These are phyloP conservation scores for Craseonycteris thonglongyai DNA, from an alignment of 2,113 vertebrate genomes.

Conservation along the genomic window DNA sequence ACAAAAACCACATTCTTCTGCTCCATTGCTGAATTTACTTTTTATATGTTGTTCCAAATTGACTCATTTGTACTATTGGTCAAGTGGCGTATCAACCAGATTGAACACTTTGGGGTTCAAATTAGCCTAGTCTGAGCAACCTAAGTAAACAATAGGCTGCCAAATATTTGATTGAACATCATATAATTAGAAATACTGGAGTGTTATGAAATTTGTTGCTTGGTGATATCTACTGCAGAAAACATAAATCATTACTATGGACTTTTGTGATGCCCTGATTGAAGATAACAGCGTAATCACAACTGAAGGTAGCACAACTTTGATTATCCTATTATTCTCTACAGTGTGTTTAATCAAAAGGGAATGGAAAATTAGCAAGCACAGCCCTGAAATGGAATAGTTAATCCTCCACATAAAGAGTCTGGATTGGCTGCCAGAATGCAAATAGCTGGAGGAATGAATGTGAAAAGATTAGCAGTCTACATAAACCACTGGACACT, in stretches of 20 bases:
- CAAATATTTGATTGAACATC: not conserved
- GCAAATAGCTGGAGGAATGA: not conserved
- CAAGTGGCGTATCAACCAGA: not conserved
- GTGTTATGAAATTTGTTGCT: not conserved
- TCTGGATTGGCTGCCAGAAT: not conserved
- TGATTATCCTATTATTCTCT: not conserved
- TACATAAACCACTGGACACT: constrained; percentile 22
- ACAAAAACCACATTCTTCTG: not conserved
- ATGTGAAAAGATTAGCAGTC: constrained; percentile 6
- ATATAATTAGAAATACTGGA: not conserved
- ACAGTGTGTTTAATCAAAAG: not conserved
- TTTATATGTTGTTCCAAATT: not conserved
- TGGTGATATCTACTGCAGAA: not conserved
- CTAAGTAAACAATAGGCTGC: not conserved
- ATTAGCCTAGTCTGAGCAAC: not conserved
- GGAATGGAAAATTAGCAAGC: constrained; percentile 9
- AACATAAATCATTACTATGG: not conserved
- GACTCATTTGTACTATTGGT: not conserved
- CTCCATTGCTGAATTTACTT: not conserved
- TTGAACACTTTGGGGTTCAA: not conserved
- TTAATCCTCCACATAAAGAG: not conserved
- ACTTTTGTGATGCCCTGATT: not conserved
- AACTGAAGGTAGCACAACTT: not conserved
- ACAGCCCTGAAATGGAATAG: not conserved
- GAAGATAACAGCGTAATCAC: not conserved